phyloP scores from a whole-genome alignment of 2,113 vertebrate genomes.

The Brachypteracias leptosomus region DNA sequence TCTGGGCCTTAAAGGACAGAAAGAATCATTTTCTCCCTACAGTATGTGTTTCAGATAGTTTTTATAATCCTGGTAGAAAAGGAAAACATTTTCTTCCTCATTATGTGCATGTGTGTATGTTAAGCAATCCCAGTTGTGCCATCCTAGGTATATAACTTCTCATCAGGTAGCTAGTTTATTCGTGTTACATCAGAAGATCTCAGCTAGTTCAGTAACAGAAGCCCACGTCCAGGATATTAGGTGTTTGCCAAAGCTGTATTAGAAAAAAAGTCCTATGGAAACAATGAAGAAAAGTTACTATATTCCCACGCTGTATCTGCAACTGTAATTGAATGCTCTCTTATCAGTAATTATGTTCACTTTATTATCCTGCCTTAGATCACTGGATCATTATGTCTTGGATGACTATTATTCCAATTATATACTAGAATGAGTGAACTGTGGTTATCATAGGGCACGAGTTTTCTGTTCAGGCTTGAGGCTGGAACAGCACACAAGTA shows the following conservation, averaged over 20 bases:
- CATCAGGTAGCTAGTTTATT: not conserved
- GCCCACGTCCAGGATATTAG: rapidly evolving
- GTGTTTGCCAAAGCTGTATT: not conserved
- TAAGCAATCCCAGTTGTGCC: not conserved
- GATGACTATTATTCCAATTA: too few relatives aligned
- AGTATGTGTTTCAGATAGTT: not conserved
- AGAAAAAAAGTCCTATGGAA: not conserved
- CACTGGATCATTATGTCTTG: too few relatives aligned
- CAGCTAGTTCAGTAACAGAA: not conserved
- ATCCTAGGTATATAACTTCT: not conserved
- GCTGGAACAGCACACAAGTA: too few relatives aligned
- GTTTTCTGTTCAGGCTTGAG: too few relatives aligned
- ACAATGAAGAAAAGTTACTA: not conserved
- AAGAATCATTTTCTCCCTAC: not conserved
- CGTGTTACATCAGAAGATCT: not conserved
- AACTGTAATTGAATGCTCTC: too few relatives aligned
- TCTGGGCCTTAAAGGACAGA: not conserved
- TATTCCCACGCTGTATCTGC: not conserved
- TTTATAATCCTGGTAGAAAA: not conserved
- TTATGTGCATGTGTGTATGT: too few relatives aligned
- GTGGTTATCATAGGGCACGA: too few relatives aligned
- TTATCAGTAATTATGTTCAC: too few relatives aligned
- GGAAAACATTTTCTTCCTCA: not conserved
- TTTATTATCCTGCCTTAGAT: too few relatives aligned
- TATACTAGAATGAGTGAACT: too few relatives aligned